These are phyloP conservation scores for Hephaestus fuliginosus DNA, from an alignment of 2,797 vertebrate species.

Conservation along the genomic window DNA sequence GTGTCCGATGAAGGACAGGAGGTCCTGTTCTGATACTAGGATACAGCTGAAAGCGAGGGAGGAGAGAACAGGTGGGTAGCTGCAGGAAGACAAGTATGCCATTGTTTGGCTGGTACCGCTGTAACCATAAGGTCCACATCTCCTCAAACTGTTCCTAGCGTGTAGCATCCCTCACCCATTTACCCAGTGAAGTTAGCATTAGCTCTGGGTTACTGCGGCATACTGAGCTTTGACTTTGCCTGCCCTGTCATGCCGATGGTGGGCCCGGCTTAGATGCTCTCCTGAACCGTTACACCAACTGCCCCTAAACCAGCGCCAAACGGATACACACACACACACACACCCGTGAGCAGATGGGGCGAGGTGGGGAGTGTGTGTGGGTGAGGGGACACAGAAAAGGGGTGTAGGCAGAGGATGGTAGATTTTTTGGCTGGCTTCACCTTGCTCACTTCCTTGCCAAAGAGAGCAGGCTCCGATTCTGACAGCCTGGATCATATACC, in stretches of 20 bases:
- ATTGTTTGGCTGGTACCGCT: constrained; percentile 54
- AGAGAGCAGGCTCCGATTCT: constrained; percentile 70
- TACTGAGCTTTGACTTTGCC: constrained; percentile 45
- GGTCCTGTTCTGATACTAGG: constrained; percentile 45
- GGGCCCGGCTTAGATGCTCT: constrained; percentile 50
- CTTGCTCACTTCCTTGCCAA: constrained; percentile 72
- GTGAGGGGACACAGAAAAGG: constrained; percentile 62
- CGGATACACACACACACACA: constrained; percentile 14
- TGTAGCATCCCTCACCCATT: constrained; percentile 46
- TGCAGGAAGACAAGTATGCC: constrained; percentile 60
- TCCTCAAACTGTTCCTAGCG: constrained; percentile 42
- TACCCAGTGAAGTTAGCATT: constrained; percentile 46
- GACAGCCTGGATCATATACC: constrained; percentile 78
- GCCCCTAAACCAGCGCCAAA: constrained; percentile 65
- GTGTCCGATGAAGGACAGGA: constrained; percentile 48
- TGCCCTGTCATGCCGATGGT: constrained; percentile 68
- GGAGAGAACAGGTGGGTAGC: constrained; percentile 68
- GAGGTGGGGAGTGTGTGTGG: constrained; percentile 61
- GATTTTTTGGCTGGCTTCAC: constrained; percentile 67
- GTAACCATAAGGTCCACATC: constrained; percentile 47
- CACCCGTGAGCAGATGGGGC: constrained; percentile 76
- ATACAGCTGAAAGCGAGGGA: constrained; percentile 39
- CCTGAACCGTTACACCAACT: constrained; percentile 74
- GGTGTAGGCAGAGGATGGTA: constrained; percentile 49
- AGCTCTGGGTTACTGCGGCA: constrained; percentile 33